Percentiles rank a stretch among this genome's conserved stretches.
phyloP scores from a whole-genome alignment of 2,797 vertebrate genomes.

The Aldrovandia affinis region DNA sequence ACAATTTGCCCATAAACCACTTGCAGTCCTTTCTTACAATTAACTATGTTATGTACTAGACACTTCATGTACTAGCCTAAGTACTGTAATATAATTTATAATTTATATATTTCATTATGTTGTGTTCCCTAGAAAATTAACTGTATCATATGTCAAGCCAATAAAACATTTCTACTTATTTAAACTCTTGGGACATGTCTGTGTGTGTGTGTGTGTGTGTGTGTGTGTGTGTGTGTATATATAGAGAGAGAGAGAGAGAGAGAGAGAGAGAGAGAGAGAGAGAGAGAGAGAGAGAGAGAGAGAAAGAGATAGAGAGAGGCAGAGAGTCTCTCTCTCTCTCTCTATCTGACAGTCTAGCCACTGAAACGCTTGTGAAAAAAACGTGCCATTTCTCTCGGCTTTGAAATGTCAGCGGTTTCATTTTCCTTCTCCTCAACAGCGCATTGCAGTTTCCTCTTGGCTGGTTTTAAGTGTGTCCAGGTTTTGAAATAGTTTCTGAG shows the following conservation, averaged over 20 bases:
- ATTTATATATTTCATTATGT: background rate
- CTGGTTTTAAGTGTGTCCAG: background rate
- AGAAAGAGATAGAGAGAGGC: background rate
- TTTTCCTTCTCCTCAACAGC: constrained; percentile 11
- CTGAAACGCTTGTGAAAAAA: constrained; percentile 13
- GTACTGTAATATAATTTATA: no score
- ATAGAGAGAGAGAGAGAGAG: no score
- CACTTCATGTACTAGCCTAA: background rate
- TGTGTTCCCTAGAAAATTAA: background rate
- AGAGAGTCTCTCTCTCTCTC: no score
- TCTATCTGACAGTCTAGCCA: background rate
- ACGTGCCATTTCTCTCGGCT: constrained; percentile 35
- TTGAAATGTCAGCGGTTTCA: constrained; percentile 53
- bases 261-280: no score
- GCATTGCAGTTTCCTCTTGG: background rate
- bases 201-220: no score
- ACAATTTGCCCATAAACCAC: no score
- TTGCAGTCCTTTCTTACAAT: no score
- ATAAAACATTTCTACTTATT: background rate
- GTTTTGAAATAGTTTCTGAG: background rate
- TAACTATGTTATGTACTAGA: background rate
- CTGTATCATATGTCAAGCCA: background rate
- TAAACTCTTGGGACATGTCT: no score
- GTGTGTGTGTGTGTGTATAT: no score
- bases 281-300: background rate